These are phyloP conservation scores for Cephus pygmeus DNA, from an alignment of 2,888 invertebrate species.

Conservation along the genomic window DNA sequence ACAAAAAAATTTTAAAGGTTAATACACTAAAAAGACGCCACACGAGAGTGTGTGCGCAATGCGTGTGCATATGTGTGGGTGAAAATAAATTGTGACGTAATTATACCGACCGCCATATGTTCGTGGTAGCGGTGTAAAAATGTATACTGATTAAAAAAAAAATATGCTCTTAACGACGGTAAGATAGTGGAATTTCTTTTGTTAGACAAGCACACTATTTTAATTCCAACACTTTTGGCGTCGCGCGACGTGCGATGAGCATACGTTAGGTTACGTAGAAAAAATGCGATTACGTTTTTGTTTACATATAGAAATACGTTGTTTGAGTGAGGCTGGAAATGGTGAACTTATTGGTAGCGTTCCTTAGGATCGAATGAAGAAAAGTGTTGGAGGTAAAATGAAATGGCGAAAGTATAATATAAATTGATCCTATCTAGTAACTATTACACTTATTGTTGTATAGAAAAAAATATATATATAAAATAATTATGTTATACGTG, in stretches of 20 bases:
- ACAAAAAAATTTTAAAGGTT: slow-evolving; percentile 21
- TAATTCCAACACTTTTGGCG: slow-evolving; percentile 34
- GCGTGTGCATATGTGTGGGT: slow-evolving; percentile 12
- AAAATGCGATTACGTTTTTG: slow-evolving; percentile 30
- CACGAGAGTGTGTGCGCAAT: slow-evolving; percentile 12
- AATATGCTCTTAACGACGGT: slow-evolving; percentile 15
- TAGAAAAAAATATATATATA: slow-evolving; percentile 46
- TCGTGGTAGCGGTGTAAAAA: slow-evolving; percentile 1
- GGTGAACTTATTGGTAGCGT: neutral
- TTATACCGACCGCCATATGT: slow-evolving; percentile 2
- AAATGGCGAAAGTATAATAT: slow-evolving; percentile 11
- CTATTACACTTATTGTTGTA: slow-evolving; percentile 59
- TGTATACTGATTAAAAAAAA: slow-evolving; percentile 18
- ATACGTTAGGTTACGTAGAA: slow-evolving; percentile 11
- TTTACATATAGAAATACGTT: neutral
- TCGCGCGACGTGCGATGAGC: slow-evolving; percentile 25
- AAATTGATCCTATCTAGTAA: slow-evolving; percentile 47
- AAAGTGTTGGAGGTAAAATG: slow-evolving; percentile 11
- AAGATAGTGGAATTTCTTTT: neutral
- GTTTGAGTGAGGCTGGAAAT: neutral
- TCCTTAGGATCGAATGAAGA: neutral
- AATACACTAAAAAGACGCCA: slow-evolving; percentile 15
- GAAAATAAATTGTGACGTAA: slow-evolving; percentile 9
- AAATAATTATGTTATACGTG: slow-evolving; percentile 58
- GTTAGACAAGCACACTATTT: slow-evolving; percentile 29